phyloP scores from a whole-genome alignment of 2,888 invertebrate species.

The Nectonema munidae region DNA sequence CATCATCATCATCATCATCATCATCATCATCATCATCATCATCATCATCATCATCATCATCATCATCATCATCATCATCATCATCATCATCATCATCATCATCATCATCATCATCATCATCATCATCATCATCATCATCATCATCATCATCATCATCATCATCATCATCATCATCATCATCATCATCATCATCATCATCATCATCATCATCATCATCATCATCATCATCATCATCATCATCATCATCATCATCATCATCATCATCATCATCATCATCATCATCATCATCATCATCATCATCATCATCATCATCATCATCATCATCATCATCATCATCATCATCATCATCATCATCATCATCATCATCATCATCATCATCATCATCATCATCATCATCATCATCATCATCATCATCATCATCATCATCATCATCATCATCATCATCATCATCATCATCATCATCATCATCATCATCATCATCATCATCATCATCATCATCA shows the following conservation, averaged over 20 bases:
- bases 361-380: background rate
- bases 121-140: background rate
- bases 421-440: background rate
- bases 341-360: background rate
- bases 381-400: background rate
- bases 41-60: background rate
- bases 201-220: background rate
- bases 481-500: background rate
- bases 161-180: background rate
- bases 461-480: background rate
- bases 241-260: background rate
- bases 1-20: background rate
- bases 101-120: background rate
- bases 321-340: background rate
- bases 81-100: background rate
- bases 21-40: background rate
- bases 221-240: background rate
- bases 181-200: background rate
- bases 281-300: background rate
- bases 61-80: background rate
- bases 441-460: background rate
- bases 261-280: background rate
- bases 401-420: background rate
- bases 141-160: background rate
- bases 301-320: background rate